Conservation (phyloP, 2,888 invertebrate species). For the Heliconius cydno region DNA sequence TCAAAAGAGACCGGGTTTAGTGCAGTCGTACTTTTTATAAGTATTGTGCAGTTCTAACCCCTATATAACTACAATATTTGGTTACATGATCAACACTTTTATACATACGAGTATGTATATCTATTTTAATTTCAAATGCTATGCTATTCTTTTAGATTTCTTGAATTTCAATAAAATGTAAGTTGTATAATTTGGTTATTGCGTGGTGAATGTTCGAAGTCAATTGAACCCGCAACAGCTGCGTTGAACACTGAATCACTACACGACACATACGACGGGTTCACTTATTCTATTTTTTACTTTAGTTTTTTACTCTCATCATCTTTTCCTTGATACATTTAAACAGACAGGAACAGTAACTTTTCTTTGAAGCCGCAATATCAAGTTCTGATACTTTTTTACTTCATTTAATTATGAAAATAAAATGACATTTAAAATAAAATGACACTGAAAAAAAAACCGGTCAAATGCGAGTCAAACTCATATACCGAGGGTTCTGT, state of each 20-base stretch:
- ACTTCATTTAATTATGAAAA: neutral
- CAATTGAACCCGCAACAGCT: no score
- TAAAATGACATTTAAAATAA: neutral
- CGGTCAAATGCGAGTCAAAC: no score
- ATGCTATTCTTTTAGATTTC: neutral
- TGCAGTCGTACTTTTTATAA: neutral
- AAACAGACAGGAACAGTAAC: no score
- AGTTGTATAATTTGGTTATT: no score
- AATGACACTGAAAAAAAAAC: neutral
- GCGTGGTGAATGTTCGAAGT: neutral
- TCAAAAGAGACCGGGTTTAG: neutral
- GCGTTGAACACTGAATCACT: no score
- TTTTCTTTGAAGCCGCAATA: neutral
- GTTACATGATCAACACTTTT: neutral
- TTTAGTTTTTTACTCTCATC: no score
- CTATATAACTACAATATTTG: no score
- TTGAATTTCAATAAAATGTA: neutral
- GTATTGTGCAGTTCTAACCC: neutral
- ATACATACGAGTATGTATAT: neutral
- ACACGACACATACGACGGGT: no score
- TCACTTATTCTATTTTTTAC: no score
- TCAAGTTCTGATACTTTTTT: neutral
- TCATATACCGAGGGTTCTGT: no score
- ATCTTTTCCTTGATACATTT: no score
- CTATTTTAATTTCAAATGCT: neutral